These are phyloP conservation scores for Xestobium rufovillosum DNA, from an alignment of 2,888 invertebrate species.

Conservation along the genomic window DNA sequence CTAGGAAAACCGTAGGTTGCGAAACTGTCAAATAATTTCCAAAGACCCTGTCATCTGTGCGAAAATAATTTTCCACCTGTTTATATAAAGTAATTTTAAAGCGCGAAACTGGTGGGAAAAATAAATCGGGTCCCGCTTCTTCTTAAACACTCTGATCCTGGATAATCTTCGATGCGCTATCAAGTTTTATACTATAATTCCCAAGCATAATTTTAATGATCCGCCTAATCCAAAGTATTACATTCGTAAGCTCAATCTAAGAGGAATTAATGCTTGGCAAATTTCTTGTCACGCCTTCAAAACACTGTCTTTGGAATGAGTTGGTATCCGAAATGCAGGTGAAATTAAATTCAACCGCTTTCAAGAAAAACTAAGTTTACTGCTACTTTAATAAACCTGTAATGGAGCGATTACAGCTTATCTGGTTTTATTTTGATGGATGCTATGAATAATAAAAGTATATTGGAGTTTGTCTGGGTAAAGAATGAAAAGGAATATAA, in stretches of 20 bases:
- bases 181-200: conserved; percentile 46
- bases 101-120: conserved; percentile 19
- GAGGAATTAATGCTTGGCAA: conserved; percentile 42
- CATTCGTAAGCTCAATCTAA: conserved; percentile 43
- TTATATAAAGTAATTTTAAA: neutral
- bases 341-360: too few species aligned
- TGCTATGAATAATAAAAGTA: too few species aligned
- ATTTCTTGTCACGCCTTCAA: conserved; percentile 40
- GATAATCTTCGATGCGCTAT: conserved; percentile 46
- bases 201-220: conserved; percentile 46
- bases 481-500: too few species aligned
- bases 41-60: too few species aligned
- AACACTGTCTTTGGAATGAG: conserved; percentile 30
- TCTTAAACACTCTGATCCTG: conserved; percentile 41
- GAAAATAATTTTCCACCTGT: conserved; percentile 3
- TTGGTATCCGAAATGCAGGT: too few species aligned
- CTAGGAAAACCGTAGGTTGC: too few species aligned
- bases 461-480: too few species aligned
- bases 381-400: too few species aligned
- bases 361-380: too few species aligned
- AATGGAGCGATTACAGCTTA: too few species aligned
- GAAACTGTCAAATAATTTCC: too few species aligned
- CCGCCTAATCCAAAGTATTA: conserved; percentile 44
- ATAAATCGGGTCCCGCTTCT: conserved; percentile 37
- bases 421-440: too few species aligned